phyloP scores from a whole-genome alignment of 2,797 vertebrate genomes.

The Bradypus variegatus region DNA sequence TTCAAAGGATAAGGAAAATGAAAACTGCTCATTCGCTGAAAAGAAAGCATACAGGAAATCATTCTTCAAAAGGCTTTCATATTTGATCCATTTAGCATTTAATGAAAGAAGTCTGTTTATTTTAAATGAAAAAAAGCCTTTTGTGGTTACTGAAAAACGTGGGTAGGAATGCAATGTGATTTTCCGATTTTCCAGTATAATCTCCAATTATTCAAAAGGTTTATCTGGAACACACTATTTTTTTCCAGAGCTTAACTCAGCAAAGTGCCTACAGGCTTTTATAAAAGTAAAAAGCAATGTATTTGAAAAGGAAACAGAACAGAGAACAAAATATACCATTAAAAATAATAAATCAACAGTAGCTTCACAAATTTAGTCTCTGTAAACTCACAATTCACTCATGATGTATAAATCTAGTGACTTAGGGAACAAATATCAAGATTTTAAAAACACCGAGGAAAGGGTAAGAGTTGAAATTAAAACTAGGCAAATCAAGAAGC shows the following conservation, averaged over 20 bases:
- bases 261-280: neutral
- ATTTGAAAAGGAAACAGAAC: constrained; percentile 30
- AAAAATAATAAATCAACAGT: constrained; percentile 23
- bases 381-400: constrained; percentile 7
- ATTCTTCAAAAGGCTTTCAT: constrained; percentile 48
- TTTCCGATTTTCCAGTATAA: constrained; percentile 22
- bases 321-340: neutral
- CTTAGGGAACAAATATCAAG: constrained; percentile 4
- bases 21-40: constrained; percentile 46
- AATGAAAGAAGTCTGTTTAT: constrained; percentile 42
- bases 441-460: neutral
- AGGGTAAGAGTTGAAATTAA: constrained; percentile 18
- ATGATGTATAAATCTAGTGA: neutral
- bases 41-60: constrained; percentile 52
- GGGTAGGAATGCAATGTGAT: constrained; percentile 35
- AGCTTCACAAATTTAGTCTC: neutral
- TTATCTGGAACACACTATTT: constrained; percentile 32
- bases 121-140: constrained; percentile 42
- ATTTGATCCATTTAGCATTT: constrained; percentile 44
- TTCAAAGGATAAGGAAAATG: constrained; percentile 51
- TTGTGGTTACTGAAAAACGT: constrained; percentile 44
- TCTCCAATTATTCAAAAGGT: constrained; percentile 44
- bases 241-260: constrained; percentile 33
- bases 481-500: neutral
- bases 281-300: constrained; percentile 19